Conservation (phyloP, 1,140 invertebrate species). For the Drosophila orena region DNA sequence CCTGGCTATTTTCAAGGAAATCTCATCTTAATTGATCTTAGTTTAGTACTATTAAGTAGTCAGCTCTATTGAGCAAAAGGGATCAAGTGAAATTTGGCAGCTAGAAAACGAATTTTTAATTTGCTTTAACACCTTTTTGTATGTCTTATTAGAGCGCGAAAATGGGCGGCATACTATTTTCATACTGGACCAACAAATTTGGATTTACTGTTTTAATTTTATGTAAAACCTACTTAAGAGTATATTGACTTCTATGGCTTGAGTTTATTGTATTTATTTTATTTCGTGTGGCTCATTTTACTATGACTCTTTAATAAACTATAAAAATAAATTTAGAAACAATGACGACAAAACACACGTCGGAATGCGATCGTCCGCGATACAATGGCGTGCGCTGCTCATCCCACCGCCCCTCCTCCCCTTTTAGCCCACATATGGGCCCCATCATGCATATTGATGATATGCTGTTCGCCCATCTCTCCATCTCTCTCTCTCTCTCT, state of each 20-base stretch:
- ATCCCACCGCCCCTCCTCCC: slow-evolving; percentile 7
- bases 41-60: too few relatives aligned
- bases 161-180: too few relatives aligned
- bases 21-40: neutral
- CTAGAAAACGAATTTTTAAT: too few relatives aligned
- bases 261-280: slow-evolving; percentile 37
- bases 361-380: slow-evolving; percentile 68
- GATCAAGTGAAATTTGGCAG: too few relatives aligned
- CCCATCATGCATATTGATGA: slow-evolving; percentile 81
- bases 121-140: neutral
- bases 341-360: slow-evolving; percentile 79
- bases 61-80: too few relatives aligned
- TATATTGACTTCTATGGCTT: slow-evolving; percentile 27
- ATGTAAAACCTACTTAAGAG: slow-evolving; percentile 15
- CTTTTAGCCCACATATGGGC: slow-evolving; percentile 11
- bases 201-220: neutral
- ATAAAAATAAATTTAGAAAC: slow-evolving; percentile 83
- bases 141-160: neutral
- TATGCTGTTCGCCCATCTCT: slow-evolving; percentile 42
- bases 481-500: too few relatives aligned
- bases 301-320: slow-evolving; percentile 80
- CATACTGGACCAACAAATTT: neutral
- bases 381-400: slow-evolving; percentile 74
- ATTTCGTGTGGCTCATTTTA: slow-evolving; percentile 44
- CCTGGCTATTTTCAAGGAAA: neutral